Conservation (phyloP, 2,888 invertebrate species). For the Ariolimax columbianus region DNA sequence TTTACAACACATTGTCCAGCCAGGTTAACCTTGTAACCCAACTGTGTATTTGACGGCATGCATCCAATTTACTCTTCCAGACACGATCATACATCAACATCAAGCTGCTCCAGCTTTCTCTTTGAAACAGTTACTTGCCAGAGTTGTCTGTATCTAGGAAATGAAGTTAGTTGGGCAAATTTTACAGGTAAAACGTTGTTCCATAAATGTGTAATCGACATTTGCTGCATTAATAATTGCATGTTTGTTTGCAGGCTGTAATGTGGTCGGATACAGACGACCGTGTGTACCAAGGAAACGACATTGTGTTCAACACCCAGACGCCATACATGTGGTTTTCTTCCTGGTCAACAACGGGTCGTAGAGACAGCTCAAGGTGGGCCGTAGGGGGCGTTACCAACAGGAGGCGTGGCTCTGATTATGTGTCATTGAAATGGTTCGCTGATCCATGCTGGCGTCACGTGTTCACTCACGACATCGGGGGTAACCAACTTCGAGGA, state of each 20-base stretch:
- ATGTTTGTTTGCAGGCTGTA: constrained; percentile 15
- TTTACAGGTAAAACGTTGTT: background rate
- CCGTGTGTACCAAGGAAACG: constrained; percentile 54
- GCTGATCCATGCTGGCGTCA: constrained; percentile 58
- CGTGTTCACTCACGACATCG: constrained; percentile 55
- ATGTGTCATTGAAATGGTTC: constrained; percentile 58
- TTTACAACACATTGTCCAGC: too few relatives aligned
- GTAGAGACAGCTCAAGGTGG: constrained; percentile 57
- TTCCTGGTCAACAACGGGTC: constrained; percentile 56
- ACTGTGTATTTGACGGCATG: too few relatives aligned
- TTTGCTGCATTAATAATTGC: background rate
- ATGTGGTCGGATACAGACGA: constrained; percentile 47
- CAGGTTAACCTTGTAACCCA: too few relatives aligned
- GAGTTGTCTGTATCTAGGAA: too few relatives aligned
- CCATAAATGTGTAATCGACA: background rate
- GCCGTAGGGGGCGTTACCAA: constrained; percentile 55
- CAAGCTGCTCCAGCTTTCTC: too few relatives aligned
- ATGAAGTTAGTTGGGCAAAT: background rate
- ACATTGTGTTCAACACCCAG: constrained; percentile 57
- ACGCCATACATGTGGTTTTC: constrained; percentile 57
- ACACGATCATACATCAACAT: too few relatives aligned
- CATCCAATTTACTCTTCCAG: too few relatives aligned
- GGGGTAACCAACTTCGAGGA: constrained; percentile 51
- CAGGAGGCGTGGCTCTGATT: constrained; percentile 55
- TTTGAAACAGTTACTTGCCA: too few relatives aligned